These are phyloP conservation scores for Centrocercus urophasianus DNA, from an alignment of 2,113 vertebrate genomes.

Conservation along the genomic window DNA sequence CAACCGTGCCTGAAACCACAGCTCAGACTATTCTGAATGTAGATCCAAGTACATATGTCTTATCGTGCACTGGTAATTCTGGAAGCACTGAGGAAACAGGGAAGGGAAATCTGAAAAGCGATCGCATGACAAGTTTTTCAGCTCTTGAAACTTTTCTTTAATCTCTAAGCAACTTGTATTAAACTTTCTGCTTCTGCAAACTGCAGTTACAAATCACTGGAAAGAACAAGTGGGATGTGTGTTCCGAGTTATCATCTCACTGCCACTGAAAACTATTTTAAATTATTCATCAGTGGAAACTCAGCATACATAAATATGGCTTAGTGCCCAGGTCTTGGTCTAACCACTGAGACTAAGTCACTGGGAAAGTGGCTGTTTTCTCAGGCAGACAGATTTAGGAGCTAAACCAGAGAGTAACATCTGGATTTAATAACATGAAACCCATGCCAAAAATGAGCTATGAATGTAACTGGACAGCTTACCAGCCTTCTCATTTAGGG, in stretches of 20 bases:
- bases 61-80: constrained; percentile 22
- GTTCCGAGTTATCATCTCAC: constrained; percentile 52
- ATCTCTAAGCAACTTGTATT: not conserved
- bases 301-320: constrained; percentile 45
- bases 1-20: not conserved
- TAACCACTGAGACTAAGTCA: constrained; percentile 58
- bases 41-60: not conserved
- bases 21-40: not conserved
- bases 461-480: constrained; percentile 37
- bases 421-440: constrained; percentile 57
- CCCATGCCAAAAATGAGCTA: constrained; percentile 40
- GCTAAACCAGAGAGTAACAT: constrained; percentile 58
- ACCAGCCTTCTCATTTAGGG: constrained; percentile 16
- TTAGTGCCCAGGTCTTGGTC: constrained; percentile 47
- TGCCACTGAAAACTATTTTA: constrained; percentile 61
- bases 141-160: not conserved
- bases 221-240: constrained; percentile 34
- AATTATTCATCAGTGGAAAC: constrained; percentile 69
- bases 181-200: constrained; percentile 9
- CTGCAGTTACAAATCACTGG: constrained; percentile 15
- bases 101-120: not conserved
- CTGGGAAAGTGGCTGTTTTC: constrained; percentile 64
- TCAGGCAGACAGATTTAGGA: constrained; percentile 56
- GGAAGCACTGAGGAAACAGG: not conserved
- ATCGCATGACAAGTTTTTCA: not conserved